Percentiles rank a stretch among this genome's conserved stretches.
These are phyloP conservation scores for Agonopterix arenella DNA, from an alignment of 2,888 invertebrate genomes.

Conservation along the genomic window DNA sequence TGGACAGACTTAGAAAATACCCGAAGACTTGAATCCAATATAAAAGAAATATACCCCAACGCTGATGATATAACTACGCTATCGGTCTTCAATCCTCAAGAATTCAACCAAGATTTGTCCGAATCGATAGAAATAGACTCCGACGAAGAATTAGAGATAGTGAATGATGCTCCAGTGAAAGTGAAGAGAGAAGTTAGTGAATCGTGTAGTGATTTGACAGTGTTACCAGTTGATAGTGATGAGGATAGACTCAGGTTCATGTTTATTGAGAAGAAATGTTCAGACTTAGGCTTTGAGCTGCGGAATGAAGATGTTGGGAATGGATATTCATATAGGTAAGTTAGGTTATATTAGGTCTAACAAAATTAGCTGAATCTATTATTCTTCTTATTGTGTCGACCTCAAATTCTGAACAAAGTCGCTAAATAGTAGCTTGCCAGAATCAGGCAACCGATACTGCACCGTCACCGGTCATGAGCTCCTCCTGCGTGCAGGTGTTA, in stretches of 20 bases:
- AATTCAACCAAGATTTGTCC: slow-evolving; percentile 16
- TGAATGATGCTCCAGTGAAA: slow-evolving; percentile 16
- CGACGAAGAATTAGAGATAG: slow-evolving; percentile 59
- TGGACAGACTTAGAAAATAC: slow-evolving; percentile 42
- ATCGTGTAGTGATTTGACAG: slow-evolving; percentile 15
- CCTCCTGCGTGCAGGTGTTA: too few species aligned
- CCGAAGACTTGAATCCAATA: slow-evolving; percentile 30
- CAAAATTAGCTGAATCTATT: background rate
- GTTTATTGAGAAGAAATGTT: slow-evolving; percentile 53
- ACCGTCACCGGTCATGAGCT: too few species aligned
- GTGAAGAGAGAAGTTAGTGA: slow-evolving; percentile 25
- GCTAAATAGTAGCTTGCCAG: too few species aligned
- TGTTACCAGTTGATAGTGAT: slow-evolving; percentile 41
- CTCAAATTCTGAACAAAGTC: too few species aligned
- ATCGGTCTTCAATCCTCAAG: slow-evolving; percentile 30
- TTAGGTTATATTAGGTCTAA: background rate
- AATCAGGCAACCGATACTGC: too few species aligned
- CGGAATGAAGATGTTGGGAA: slow-evolving; percentile 60
- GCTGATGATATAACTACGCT: slow-evolving; percentile 31
- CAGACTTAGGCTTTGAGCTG: slow-evolving; percentile 57
- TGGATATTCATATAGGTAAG: slow-evolving; percentile 61
- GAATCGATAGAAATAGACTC: slow-evolving; percentile 32
- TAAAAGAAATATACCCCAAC: slow-evolving; percentile 35
- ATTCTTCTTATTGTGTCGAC: too few species aligned
- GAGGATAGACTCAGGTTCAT: slow-evolving; percentile 48